These are phyloP conservation scores for Sphyrna mokarran DNA, from an alignment of 2,113 vertebrate species.

Conservation along the genomic window DNA sequence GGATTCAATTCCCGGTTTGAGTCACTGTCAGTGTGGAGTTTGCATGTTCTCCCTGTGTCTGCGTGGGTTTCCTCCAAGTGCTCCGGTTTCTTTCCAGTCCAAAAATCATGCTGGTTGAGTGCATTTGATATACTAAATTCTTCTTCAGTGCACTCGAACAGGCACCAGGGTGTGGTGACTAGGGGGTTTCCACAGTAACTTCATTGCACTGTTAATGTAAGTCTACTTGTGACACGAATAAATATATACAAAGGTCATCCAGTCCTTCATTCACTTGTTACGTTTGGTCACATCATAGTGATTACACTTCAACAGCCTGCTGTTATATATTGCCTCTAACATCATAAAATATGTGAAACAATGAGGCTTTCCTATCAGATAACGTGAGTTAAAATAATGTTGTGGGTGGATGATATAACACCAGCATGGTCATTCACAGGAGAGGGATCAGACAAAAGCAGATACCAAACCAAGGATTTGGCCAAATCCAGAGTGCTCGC, in stretches of 20 bases:
- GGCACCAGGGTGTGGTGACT: too few species aligned
- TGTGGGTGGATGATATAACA: neutral
- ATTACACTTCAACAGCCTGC: neutral
- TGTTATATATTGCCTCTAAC: neutral
- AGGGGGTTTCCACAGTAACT: too few species aligned
- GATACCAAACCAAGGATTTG: neutral
- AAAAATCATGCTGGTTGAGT: too few species aligned
- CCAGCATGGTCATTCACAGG: neutral
- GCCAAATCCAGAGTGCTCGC: neutral
- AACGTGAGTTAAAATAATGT: slow-evolving; percentile 27
- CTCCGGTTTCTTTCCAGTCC: too few species aligned
- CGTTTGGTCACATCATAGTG: neutral
- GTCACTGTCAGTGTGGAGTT: too few species aligned
- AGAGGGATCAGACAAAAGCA: neutral
- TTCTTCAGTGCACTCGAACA: too few species aligned
- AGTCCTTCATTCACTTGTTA: neutral
- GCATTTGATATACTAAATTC: too few species aligned
- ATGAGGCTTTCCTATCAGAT: slow-evolving; percentile 29
- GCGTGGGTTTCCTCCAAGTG: too few species aligned
- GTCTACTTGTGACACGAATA: too few species aligned
- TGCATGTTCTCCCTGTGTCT: too few species aligned
- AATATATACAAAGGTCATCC: neutral
- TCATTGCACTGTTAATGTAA: too few species aligned
- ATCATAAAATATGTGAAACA: neutral
- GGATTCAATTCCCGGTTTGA: too few species aligned